These are phyloP conservation scores for Spodoptera littoralis DNA, from an alignment of 2,888 invertebrate species.

Conservation along the genomic window DNA sequence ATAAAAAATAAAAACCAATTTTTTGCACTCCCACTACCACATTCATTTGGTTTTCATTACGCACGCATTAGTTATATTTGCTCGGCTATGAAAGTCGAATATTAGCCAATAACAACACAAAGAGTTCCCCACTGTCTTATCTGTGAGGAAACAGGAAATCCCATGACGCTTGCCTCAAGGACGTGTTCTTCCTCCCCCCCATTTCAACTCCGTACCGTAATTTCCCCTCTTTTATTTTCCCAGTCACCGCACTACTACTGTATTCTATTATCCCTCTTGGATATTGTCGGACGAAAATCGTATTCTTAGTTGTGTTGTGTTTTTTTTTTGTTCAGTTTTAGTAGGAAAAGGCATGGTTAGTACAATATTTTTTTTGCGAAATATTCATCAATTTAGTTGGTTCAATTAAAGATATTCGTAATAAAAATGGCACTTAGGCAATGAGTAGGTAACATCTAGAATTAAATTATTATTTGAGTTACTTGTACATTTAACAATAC, in stretches of 20 bases:
- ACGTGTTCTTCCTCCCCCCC: constrained; percentile 26
- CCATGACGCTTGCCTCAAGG: constrained; percentile 47
- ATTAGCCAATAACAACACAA: constrained; percentile 20
- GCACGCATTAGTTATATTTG: constrained; percentile 12
- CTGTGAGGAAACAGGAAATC: constrained; percentile 42
- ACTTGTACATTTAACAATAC: no score
- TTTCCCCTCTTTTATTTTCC: constrained; percentile 43
- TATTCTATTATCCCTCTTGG: constrained; percentile 32
- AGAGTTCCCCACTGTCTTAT: constrained; percentile 11
- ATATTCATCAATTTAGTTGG: not conserved
- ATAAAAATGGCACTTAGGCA: no score
- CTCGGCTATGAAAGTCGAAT: constrained; percentile 13
- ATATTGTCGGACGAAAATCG: constrained; percentile 16
- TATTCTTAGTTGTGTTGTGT: not conserved
- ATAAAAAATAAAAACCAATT: no score
- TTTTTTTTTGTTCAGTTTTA: no score
- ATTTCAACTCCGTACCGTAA: constrained; percentile 11
- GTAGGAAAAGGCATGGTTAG: no score
- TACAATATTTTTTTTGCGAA: no score
- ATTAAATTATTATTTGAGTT: no score
- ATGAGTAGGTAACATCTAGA: no score
- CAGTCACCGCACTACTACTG: constrained; percentile 27
- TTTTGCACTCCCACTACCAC: no score
- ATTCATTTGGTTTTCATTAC: no score
- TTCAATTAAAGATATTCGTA: no score